A percentile compares a stretch with the other conserved stretches of the same genome.
Evolutionary conservation across 37 sponge, comb jelly and placozoan species (phyloP).

Genomic region (Axinella damicornis): DNA sequence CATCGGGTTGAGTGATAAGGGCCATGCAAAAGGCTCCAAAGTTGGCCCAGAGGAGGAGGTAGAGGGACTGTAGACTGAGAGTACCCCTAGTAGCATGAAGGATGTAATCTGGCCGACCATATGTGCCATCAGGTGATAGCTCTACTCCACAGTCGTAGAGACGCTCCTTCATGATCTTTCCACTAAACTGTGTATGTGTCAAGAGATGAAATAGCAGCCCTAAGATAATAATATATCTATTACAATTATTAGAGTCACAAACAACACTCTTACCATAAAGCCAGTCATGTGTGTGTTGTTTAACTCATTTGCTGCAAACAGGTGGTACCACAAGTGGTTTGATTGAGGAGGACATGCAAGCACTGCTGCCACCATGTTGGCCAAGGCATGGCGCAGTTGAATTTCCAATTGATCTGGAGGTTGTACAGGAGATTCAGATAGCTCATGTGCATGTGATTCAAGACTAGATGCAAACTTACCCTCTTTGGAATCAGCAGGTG

Average conservation of each 20-base stretch:
- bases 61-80: conserved; percentile 77
- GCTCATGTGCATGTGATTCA: no score
- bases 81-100: conserved; percentile 62
- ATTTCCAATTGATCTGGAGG: conserved; percentile 51
- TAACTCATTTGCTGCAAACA: conserved; percentile 54
- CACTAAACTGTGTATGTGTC: neutral
- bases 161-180: conserved; percentile 36
- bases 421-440: no score
- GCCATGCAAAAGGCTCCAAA: conserved; percentile 77
- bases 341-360: conserved; percentile 56
- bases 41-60: conserved; percentile 77
- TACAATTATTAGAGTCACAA: no score
- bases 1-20: conserved; percentile 66
- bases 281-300: conserved; percentile 64
- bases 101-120: conserved; percentile 70
- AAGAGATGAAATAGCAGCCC: no score
- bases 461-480: no score
- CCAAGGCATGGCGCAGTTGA: conserved; percentile 55
- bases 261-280: conserved; percentile 73
- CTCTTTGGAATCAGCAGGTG: no score
- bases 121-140: conserved; percentile 71
- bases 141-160: conserved; percentile 65
- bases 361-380: conserved; percentile 65
- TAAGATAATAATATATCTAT: no score
- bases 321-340: conserved; percentile 67